A percentile compares a stretch with the other conserved stretches of the same genome.
Evolutionary conservation across 2,113 vertebrate species (phyloP).

Genomic region (Prolemur simus): DNA sequence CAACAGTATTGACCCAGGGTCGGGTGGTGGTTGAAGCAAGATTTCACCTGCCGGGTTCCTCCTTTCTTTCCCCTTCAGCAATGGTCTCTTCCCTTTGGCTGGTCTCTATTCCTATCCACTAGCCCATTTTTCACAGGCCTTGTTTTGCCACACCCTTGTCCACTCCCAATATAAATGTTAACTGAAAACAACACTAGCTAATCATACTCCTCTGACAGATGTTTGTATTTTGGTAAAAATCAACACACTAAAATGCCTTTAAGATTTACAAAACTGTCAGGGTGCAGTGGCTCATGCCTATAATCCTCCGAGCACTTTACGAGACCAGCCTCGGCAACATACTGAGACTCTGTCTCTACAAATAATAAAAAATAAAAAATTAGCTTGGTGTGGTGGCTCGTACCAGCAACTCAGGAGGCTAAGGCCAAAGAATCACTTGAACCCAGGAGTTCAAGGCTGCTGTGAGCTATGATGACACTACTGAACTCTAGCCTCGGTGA

Average conservation of each 20-base stretch:
- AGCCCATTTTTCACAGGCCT: background rate
- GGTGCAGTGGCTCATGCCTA: too few relatives aligned
- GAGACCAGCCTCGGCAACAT: too few relatives aligned
- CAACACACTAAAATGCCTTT: background rate
- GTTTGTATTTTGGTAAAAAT: background rate
- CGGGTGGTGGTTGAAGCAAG: background rate
- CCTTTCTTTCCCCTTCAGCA: background rate
- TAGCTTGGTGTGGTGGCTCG: too few relatives aligned
- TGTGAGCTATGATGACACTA: too few relatives aligned
- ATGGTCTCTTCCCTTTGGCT: background rate
- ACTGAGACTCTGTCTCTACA: too few relatives aligned
- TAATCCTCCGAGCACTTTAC: too few relatives aligned
- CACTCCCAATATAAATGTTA: background rate
- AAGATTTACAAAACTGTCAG: background rate
- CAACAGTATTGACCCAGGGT: background rate
- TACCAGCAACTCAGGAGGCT: too few relatives aligned
- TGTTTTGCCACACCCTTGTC: background rate
- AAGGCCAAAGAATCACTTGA: too few relatives aligned
- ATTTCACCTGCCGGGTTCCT: background rate
- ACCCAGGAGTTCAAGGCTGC: too few relatives aligned
- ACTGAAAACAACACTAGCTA: background rate
- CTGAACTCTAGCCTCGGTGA: too few relatives aligned
- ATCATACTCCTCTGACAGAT: background rate
- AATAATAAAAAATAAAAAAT: too few relatives aligned
- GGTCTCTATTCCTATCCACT: too few relatives aligned